A percentile compares a stretch with the other conserved stretches of the same genome.
Conservation (phyloP, 2,113 vertebrate species). For the Nestor notabilis region DNA sequence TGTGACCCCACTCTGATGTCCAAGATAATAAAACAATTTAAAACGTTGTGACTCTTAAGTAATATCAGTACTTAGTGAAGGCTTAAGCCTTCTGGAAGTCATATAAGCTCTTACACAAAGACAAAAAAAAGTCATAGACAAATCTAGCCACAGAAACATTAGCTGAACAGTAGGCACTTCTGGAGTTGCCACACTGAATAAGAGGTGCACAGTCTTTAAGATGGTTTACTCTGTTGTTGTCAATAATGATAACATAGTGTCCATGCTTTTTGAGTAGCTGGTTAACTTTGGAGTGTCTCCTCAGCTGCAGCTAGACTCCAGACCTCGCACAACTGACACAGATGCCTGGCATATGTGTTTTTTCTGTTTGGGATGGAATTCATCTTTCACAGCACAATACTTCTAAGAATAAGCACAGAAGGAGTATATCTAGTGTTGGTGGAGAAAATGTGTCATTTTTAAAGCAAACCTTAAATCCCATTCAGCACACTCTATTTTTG, state of each 20-base stretch:
- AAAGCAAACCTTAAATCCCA: neutral
- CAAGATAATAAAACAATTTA: neutral
- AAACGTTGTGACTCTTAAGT: neutral
- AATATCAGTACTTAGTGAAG: neutral
- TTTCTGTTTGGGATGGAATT: neutral
- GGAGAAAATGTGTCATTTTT: neutral
- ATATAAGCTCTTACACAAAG: neutral
- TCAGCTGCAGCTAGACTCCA: neutral
- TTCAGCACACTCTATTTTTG: neutral
- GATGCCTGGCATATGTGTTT: neutral
- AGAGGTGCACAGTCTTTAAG: neutral
- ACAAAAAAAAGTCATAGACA: neutral
- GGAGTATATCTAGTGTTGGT: neutral
- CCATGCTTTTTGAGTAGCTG: neutral
- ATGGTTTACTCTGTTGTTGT: neutral
- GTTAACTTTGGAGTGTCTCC: neutral
- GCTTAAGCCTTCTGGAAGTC: neutral
- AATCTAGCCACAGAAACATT: neutral
- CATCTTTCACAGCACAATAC: neutral
- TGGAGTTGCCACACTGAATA: neutral
- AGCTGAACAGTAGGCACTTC: neutral
- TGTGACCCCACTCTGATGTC: neutral
- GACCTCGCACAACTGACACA: fast-evolving
- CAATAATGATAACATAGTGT: fast-evolving
- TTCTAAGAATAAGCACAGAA: neutral